phyloP scores from a whole-genome alignment of 2,113 vertebrate species.

The Deroptyus accipitrinus region DNA sequence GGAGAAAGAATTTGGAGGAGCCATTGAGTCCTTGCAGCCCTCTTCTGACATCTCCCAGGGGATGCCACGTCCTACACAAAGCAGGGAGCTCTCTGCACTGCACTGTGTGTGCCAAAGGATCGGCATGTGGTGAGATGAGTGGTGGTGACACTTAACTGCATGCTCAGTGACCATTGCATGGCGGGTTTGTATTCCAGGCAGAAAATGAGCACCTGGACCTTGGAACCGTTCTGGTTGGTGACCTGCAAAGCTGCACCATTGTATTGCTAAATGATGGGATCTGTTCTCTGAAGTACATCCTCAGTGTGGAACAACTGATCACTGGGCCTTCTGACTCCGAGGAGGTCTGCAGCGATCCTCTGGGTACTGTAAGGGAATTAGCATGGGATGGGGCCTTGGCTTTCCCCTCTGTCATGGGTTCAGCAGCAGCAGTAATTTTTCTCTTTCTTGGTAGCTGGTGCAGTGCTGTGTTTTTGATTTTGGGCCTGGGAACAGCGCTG shows the following conservation, averaged over 20 bases:
- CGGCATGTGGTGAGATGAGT: not conserved
- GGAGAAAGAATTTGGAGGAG: not conserved
- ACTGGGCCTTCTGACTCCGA: slow-evolving; percentile 25
- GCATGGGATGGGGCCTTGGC: not conserved
- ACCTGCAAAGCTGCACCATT: slow-evolving; percentile 71
- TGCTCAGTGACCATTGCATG: not conserved
- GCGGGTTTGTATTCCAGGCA: slow-evolving; percentile 70
- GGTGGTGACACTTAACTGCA: not conserved
- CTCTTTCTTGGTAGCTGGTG: too few species aligned
- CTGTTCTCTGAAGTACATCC: slow-evolving; percentile 81
- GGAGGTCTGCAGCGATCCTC: slow-evolving; percentile 17
- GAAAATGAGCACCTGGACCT: slow-evolving; percentile 77
- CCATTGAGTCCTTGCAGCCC: not conserved
- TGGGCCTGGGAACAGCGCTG: too few species aligned
- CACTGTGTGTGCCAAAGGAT: not conserved
- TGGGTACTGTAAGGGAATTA: slow-evolving; percentile 71
- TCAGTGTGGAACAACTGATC: slow-evolving; percentile 79
- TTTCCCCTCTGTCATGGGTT: not conserved
- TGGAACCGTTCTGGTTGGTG: slow-evolving; percentile 81
- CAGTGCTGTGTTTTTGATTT: too few species aligned
- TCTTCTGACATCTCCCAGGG: not conserved
- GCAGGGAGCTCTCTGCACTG: not conserved
- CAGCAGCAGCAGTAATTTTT: too few species aligned
- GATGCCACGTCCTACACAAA: not conserved
- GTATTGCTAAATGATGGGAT: slow-evolving; percentile 82